Conservation (phyloP, 1,140 invertebrate genomes). For the Achatina immaculata region DNA sequence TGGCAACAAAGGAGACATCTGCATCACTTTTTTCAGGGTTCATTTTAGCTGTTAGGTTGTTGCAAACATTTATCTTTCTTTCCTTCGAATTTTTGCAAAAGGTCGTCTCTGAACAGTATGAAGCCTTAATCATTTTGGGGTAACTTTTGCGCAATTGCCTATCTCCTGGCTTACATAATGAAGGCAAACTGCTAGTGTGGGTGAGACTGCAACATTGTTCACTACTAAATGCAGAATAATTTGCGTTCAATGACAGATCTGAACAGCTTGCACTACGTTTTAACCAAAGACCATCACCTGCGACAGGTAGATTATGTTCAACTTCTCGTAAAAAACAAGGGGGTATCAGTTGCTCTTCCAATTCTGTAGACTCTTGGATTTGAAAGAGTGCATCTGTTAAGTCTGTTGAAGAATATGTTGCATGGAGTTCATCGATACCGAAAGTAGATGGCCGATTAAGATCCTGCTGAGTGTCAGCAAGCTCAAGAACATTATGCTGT, state of each 20-base stretch:
- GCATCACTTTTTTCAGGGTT: background rate
- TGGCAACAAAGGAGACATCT: background rate
- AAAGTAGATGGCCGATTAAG: background rate
- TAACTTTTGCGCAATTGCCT: background rate
- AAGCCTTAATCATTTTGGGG: background rate
- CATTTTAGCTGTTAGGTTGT: background rate
- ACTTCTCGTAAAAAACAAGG: too few relatives aligned
- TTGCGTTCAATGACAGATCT: background rate
- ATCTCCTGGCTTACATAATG: background rate
- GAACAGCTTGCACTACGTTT: background rate
- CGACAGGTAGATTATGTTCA: too few relatives aligned
- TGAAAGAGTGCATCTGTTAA: background rate
- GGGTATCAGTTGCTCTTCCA: background rate
- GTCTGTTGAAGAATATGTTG: background rate
- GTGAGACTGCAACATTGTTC: background rate
- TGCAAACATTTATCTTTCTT: background rate
- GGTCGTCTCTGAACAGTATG: background rate
- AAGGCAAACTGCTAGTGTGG: background rate
- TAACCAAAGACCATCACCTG: background rate
- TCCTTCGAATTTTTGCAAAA: background rate
- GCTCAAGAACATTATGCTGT: background rate
- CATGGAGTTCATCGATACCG: background rate
- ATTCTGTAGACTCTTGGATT: background rate
- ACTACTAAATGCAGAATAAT: background rate
- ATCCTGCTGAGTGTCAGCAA: background rate